Evolutionary conservation across 2,888 invertebrate genomes (phyloP), one percentile per base, ranked within the genome.

Genomic region (Nomada ferruginata): DNA sequence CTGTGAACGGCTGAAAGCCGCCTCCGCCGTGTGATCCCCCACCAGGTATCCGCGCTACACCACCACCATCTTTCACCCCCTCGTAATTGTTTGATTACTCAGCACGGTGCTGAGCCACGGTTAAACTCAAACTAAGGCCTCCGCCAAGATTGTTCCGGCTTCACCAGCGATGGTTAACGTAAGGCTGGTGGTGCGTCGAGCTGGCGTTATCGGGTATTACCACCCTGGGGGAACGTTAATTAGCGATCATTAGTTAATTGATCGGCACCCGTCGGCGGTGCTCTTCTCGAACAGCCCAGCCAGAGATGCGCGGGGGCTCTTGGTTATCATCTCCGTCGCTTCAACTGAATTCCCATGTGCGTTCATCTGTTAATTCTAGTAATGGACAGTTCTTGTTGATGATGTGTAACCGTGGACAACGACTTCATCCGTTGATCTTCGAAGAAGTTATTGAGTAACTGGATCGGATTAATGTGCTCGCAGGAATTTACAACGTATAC

Each of bases 61-160:
- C 47, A 61, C 78, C 79, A 23, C 52, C 84, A 20, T 59, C 76
- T 53, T 18, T 15, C 77, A 29, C 64, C 74, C 77, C 64, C 80
- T 86, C 87, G 91, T 93, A 93, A 93, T 94, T 93, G 93, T 94
- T 93, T 93, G 93, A 93, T 94, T 93, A 94, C 93, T 94, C 93
- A 93, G 93, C 93, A 92, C 91, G 89, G 87, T 90, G 90, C 91
- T 90, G 92, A 92, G 91, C 91, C 89, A 91, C 91, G 91, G 90
- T 91, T 92, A 91, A 93, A 92, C 91, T 93, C 91, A 89, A 92
- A 93, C 92, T 92, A 90, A 90, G 89, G 88, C 87, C 88, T 89
- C 85, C 87, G 85, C 87, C 90, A 91, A 91, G 92, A 92, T 89
- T 91, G 86, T 82, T 89, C 86, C 84, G 85, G 72, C 72, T 81